These are phyloP conservation scores for Leptopilina myrica DNA, from an alignment of 2,888 invertebrate species.

Conservation along the genomic window DNA sequence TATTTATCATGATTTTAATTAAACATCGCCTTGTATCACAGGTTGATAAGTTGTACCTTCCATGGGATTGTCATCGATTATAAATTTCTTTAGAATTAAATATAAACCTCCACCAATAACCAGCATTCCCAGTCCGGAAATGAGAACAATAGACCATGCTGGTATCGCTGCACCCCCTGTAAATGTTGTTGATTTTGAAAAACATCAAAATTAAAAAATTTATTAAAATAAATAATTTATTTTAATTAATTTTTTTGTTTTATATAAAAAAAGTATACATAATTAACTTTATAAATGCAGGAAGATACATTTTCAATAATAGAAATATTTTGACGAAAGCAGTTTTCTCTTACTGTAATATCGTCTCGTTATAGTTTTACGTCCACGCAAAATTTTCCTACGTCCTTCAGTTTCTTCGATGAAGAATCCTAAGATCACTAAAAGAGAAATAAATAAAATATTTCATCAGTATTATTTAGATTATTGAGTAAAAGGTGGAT, in stretches of 20 bases:
- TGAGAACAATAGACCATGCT: slow-evolving; percentile 86
- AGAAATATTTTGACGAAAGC: neutral
- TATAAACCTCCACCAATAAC: slow-evolving; percentile 84
- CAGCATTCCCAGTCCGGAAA: slow-evolving; percentile 84
- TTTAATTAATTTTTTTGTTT: too few relatives aligned
- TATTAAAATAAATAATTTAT: too few relatives aligned
- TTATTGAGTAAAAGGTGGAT: too few relatives aligned
- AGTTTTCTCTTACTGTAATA: slow-evolving; percentile 85
- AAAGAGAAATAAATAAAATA: slow-evolving; percentile 17
- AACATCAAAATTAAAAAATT: too few relatives aligned
- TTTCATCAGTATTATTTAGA: neutral
- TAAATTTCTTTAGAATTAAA: slow-evolving; percentile 82
- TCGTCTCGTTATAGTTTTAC: slow-evolving; percentile 86
- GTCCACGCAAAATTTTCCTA: slow-evolving; percentile 87
- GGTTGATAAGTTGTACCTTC: slow-evolving; percentile 78
- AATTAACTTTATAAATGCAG: too few relatives aligned
- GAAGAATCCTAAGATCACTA: slow-evolving; percentile 82
- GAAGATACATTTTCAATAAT: too few relatives aligned
- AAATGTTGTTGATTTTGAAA: slow-evolving; percentile 52
- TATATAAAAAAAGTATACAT: too few relatives aligned
- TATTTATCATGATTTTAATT: slow-evolving; percentile 55
- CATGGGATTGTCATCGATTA: slow-evolving; percentile 78
- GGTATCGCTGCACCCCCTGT: slow-evolving; percentile 85
- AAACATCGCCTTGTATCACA: slow-evolving; percentile 79
- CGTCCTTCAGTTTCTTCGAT: slow-evolving; percentile 86